A percentile compares a stretch with the other conserved stretches of the same genome.
Evolutionary conservation across 2,797 vertebrate species (phyloP).

Genomic region (Naso thynnoides): DNA sequence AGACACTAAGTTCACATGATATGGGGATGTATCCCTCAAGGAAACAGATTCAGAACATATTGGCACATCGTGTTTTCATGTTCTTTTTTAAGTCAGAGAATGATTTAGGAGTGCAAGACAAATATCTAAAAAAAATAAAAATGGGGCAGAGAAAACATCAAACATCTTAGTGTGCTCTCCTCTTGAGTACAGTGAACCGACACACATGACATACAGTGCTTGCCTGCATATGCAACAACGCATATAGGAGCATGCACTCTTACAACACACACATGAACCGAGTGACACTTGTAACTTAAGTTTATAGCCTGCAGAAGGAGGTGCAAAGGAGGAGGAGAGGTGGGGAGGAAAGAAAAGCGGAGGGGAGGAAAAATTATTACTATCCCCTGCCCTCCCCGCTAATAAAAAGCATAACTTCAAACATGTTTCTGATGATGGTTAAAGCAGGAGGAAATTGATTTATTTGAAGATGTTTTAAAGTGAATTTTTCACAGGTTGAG

Average conservation of each 20-base stretch:
- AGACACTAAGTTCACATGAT: conserved; percentile 17
- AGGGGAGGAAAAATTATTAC: conserved; percentile 76
- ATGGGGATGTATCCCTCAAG: conserved; percentile 18
- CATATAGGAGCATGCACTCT: conserved; percentile 18
- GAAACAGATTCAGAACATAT: conserved; percentile 39
- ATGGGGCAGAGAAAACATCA: conserved; percentile 47
- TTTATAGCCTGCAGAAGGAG: conserved; percentile 78
- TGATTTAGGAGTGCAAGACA: conserved; percentile 57
- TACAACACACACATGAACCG: conserved; percentile 57
- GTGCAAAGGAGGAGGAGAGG: conserved; percentile 66
- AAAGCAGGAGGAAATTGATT: conserved; percentile 85
- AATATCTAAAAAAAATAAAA: conserved; percentile 33
- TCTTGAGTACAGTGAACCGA: conserved; percentile 28
- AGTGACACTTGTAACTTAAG: conserved; percentile 77
- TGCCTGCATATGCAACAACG: conserved; percentile 28
- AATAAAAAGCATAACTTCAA: conserved; percentile 86
- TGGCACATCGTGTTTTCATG: conserved; percentile 31
- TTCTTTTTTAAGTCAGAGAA: conserved; percentile 38
- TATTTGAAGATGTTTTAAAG: conserved; percentile 86
- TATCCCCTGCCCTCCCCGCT: conserved; percentile 71
- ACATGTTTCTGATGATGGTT: conserved; percentile 84
- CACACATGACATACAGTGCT: conserved; percentile 29
- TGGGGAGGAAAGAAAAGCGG: conserved; percentile 63
- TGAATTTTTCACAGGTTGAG: conserved; percentile 83
- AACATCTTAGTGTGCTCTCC: conserved; percentile 43